Evolutionary conservation across 2,797 vertebrate genomes (phyloP).

Genomic region (Epinephelus awoara): DNA sequence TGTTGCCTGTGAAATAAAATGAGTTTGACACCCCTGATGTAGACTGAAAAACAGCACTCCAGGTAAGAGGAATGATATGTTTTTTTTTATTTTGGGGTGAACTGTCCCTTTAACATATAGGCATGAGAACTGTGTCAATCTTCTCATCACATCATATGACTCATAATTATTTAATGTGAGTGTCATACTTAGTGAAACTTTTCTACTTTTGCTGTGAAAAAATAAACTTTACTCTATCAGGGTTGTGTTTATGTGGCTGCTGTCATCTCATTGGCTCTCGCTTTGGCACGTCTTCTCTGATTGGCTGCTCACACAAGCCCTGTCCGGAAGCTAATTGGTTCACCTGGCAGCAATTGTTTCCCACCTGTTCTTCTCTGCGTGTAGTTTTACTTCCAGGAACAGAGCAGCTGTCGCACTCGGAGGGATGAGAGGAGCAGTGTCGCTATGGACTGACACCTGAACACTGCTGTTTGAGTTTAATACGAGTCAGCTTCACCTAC

Average conservation of each 20-base stretch:
- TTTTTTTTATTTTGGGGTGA: too few species aligned
- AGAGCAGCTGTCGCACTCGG: not conserved
- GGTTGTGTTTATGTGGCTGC: not conserved
- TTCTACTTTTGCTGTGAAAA: not conserved
- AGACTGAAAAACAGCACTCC: too few species aligned
- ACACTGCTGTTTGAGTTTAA: not conserved
- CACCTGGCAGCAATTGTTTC: conserved; percentile 47
- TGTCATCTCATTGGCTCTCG: conserved; percentile 25
- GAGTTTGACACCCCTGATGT: too few species aligned
- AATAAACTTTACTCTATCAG: too few species aligned
- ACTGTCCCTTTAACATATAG: too few species aligned
- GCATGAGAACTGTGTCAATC: too few species aligned
- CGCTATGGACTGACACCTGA: conserved; percentile 57
- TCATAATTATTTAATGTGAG: not conserved
- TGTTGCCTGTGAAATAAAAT: too few species aligned
- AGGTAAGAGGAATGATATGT: too few species aligned
- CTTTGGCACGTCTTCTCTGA: conserved; percentile 30
- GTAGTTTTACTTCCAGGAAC: conserved; percentile 26
- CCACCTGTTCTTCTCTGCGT: conserved; percentile 23
- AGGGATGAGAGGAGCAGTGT: not conserved
- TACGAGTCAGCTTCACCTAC: not conserved
- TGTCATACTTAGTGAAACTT: not conserved
- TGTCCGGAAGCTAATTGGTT: conserved; percentile 30
- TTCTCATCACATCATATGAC: not conserved
- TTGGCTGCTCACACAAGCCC: conserved; percentile 49